Evolutionary conservation across 1,140 invertebrate genomes (phyloP), one percentile per base, ranked within the genome.

Genomic region (Tenebrio molitor): DNA sequence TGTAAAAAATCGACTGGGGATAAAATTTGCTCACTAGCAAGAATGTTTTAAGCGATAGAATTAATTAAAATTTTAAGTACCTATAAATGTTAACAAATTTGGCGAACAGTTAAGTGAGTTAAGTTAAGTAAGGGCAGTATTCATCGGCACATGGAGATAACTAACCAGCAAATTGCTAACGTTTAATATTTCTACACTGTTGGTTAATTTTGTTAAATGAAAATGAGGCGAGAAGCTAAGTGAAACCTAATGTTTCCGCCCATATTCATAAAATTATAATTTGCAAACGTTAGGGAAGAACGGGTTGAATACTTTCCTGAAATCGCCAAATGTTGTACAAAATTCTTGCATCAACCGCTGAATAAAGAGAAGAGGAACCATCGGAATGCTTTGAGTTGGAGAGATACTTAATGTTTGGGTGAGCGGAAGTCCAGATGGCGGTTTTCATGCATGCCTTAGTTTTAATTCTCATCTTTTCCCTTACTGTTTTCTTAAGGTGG

Each of bases 351-450:
- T 25, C 29, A 50, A 50, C 7, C 44, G 17, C 15, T 14, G 44
- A 50, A 50, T 50, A 50, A 50, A 50, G 17, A 50, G 44, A 50
- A 50, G 44, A 21, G 19, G 10, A 50, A 50, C 44, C 44, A 21
- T 50, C 8, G 44, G 44, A 50, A 50, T 50, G 44, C 44, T 50
- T 50, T 50, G 44, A 50, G 19, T 21, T 50, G 2, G 44, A 50
- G 44, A 3, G 10, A 33, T 33, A 33, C 29, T 33, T 33, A 33
- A 33, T 33, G 29, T 33, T 17, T 12, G 8, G 2, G 12, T 5
- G 15, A 50, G n/a, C 15, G 44, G n/a, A 12, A 3, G 16, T 17
- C 12, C 17, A 50, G 19, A 50, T 10, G 44, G 16, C 19, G 19
- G 17, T 50, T 50, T 41, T 7, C 12, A 21, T 19, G 44, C 44